Base-by-base conservation (phyloP, 2,113 vertebrate species). In the Phodopus roborovskii region DNA sequence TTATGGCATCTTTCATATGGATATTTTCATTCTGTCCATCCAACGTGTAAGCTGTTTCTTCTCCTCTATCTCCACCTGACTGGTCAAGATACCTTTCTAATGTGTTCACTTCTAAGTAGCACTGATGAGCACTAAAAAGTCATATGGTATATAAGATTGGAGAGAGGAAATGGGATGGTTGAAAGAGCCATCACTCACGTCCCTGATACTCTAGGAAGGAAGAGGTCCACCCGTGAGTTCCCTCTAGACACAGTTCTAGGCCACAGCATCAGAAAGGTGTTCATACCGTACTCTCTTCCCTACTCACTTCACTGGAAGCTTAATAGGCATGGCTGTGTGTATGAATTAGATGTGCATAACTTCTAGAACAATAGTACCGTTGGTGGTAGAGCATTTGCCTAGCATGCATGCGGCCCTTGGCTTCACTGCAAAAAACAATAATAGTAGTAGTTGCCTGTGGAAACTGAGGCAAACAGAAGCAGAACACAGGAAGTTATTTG, bases 271-370 rank as follows among this genome's bases (percentile, higher is more conserved):
- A 92, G n/a, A 64, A 91, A 19, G 11, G 48, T 7, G 24, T 30
- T 92, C 78, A 42, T 30, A 9, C 26, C 66, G 39, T 94, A 26
- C 1, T 12, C 71, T 20, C 62, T 84, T 91, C 6, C 28, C 17
- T 70, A 26, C 7, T 50, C 39, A 42, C 5, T 28, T 94, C 33
- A 45, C 36, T 39, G 24, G 56, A 71, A 71, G 26, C 36, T 88
- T 66, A 66, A 81, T 71, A 88, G 42, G 79, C 62, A 92, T 95
- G 53, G 8, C 5, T 91, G 36, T 84, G 62, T 58, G 24, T 33
- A 36, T 45, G 68, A 88, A 88, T 71, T 39, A 83, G 94, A 86
- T 74, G 60, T 91, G 62, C 95, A 26, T 82, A 87, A 70, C 81
- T 82, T 95, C 71, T 92, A 60, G 87, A 33, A 88, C 33, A 71